These are phyloP conservation scores for Abrostola triplasia DNA, from an alignment of 2,888 invertebrate species.

Conservation along the genomic window DNA sequence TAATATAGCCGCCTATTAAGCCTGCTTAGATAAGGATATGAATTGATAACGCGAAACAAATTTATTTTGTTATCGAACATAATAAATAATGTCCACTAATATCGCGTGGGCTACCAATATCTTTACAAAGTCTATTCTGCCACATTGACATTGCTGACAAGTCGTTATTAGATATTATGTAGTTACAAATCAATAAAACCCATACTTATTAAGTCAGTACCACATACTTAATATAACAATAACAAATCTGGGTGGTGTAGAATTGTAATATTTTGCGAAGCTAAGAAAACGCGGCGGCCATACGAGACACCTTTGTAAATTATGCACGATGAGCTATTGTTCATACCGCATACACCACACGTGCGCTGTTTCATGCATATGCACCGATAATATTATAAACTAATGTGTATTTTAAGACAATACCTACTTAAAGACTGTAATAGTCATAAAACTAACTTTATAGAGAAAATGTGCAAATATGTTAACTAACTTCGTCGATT, in stretches of 20 bases:
- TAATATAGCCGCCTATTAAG: too few relatives aligned
- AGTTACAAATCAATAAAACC: too few relatives aligned
- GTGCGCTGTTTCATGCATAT: neutral
- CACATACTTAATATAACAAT: neutral
- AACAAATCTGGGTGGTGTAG: constrained; percentile 3
- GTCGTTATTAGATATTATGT: too few relatives aligned
- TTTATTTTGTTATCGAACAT: too few relatives aligned
- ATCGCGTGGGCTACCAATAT: too few relatives aligned
- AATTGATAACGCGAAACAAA: too few relatives aligned
- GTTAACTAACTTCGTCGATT: constrained; percentile 21
- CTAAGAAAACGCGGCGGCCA: constrained; percentile 27
- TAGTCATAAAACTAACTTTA: constrained; percentile 11
- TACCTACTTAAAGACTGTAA: neutral
- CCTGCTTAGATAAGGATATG: too few relatives aligned
- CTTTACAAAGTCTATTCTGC: too few relatives aligned
- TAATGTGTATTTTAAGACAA: neutral
- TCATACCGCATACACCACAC: constrained; percentile 16
- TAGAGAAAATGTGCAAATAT: neutral
- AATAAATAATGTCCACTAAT: too few relatives aligned
- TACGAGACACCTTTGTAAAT: constrained; percentile 29
- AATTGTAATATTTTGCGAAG: constrained; percentile 33
- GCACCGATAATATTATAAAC: neutral
- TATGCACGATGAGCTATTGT: constrained; percentile 41
- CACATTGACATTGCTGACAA: too few relatives aligned
- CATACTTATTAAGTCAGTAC: neutral